phyloP scores from a whole-genome alignment of 2,888 invertebrate genomes.

The Monoplex corrugatus region DNA sequence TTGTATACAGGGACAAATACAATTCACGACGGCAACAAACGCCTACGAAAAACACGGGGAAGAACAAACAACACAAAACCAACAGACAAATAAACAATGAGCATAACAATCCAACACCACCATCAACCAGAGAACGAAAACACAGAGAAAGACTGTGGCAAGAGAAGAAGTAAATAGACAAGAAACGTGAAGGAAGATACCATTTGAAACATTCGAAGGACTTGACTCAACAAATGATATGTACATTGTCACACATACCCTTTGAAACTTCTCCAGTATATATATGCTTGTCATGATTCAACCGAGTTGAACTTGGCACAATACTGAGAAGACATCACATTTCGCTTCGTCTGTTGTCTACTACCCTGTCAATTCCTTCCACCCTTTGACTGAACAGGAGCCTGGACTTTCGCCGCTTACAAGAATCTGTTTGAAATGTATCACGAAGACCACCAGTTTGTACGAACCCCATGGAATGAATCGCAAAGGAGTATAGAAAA shows the following conservation, averaged over 20 bases:
- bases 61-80: not conserved
- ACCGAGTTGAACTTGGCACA: not conserved
- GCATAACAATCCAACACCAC: not conserved
- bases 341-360: not conserved
- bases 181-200: too few species aligned
- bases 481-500: too few species aligned
- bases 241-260: not conserved
- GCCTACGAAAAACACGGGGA: not conserved
- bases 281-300: not conserved
- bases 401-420: too few species aligned
- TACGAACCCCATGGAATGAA: too few species aligned
- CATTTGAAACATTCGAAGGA: not conserved
- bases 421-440: too few species aligned
- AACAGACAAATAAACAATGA: too few species aligned
- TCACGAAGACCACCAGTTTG: too few species aligned
- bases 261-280: not conserved
- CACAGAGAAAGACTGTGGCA: constrained; percentile 23
- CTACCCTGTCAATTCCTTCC: not conserved
- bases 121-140: constrained; percentile 5
- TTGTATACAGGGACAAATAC: too few species aligned
- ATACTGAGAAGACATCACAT: constrained; percentile 9
- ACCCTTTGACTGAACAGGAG: too few species aligned
- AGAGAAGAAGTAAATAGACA: not conserved
- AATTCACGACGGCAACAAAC: too few species aligned
- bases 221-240: not conserved